Evolutionary conservation across 2,888 invertebrate species (phyloP).

Genomic region (Aricia artaxerxes): DNA sequence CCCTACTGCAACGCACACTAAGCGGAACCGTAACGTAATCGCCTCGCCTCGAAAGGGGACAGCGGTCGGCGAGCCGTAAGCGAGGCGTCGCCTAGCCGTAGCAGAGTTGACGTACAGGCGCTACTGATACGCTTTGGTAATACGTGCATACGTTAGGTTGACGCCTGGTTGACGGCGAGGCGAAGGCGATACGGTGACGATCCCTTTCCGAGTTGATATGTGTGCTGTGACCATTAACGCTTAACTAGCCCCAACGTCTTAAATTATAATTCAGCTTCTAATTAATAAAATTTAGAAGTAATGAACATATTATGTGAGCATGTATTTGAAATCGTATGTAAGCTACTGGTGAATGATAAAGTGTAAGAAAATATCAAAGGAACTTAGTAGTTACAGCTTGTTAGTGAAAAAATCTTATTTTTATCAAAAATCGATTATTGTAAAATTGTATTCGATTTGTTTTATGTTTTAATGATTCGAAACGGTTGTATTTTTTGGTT

Average conservation of each 20-base stretch:
- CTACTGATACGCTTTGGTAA: too few relatives aligned
- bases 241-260: background rate
- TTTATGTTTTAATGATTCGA: background rate
- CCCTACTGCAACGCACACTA: too few relatives aligned
- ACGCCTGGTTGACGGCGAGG: too few relatives aligned
- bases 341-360: slow-evolving; percentile 15
- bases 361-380: slow-evolving; percentile 13
- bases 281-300: slow-evolving; percentile 4
- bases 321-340: slow-evolving; percentile 14
- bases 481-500: slow-evolving; percentile 17
- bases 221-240: background rate
- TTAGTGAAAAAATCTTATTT: background rate
- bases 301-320: slow-evolving; percentile 10
- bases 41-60: too few relatives aligned
- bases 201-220: too few relatives aligned
- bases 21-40: too few relatives aligned
- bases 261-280: slow-evolving; percentile 8
- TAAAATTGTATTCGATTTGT: background rate
- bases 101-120: too few relatives aligned
- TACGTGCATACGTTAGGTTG: too few relatives aligned
- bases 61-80: too few relatives aligned
- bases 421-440: background rate
- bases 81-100: too few relatives aligned
- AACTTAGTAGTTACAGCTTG: background rate
- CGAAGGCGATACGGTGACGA: too few relatives aligned